A percentile compares a stretch with the other conserved stretches of the same genome.
phyloP scores from a whole-genome alignment of 2,113 vertebrate species.

The Eurystomus gularis region DNA sequence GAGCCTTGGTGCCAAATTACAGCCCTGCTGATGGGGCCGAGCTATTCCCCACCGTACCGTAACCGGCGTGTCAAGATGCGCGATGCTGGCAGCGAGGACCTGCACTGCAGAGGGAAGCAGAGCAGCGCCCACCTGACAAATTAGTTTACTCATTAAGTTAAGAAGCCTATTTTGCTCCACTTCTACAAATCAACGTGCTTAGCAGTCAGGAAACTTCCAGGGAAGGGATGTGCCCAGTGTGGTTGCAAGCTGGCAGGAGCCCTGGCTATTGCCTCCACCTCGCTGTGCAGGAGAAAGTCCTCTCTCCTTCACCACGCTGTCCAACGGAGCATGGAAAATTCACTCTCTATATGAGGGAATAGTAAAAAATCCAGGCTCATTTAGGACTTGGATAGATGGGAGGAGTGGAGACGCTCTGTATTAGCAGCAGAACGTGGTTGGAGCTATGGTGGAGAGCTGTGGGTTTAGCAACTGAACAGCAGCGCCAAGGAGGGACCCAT shows the following conservation, averaged over 20 bases:
- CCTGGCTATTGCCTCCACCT: too few species aligned
- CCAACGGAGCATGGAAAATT: not conserved
- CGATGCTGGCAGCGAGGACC: not conserved
- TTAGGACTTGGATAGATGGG: fast-evolving
- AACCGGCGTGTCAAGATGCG: not conserved
- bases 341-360: fast-evolving
- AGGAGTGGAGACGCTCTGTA: not conserved
- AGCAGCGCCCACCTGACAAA: not conserved
- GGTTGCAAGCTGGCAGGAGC: not conserved
- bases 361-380: not conserved
- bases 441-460: not conserved
- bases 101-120: not conserved
- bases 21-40: not conserved
- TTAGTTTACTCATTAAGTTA: not conserved
- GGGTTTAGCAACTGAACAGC: not conserved
- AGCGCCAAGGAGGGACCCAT: not conserved
- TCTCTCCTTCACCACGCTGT: not conserved
- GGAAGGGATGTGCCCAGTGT: not conserved
- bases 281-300: not conserved
- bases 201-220: not conserved
- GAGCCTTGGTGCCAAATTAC: slow-evolving; percentile 14
- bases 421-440: not conserved
- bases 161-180: not conserved
- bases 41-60: not conserved
- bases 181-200: not conserved